Base-by-base conservation (phyloP, 2,113 vertebrate species). In the Hemichromis elongatus region DNA sequence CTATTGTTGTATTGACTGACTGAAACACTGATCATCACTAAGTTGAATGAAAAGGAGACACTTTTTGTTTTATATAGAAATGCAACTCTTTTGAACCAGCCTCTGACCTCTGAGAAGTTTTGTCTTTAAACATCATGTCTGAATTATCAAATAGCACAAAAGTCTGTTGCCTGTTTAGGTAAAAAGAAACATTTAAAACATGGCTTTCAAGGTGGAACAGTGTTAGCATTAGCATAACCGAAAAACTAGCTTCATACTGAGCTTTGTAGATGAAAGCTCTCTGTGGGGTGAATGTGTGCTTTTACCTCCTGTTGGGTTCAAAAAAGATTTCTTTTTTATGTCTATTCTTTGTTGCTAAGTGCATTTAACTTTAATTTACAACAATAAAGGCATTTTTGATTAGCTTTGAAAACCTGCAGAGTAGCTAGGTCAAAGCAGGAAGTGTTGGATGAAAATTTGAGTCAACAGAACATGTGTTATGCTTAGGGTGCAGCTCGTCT, bases 241-340 rank as follows among this genome's bases (percentile, higher is more conserved):
- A 68, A 42, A 24, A 68, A 68, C n/a, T 40, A 24, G 63, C n/a
- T 68, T 24, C n/a, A 42, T 68, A 9, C 0, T 24, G 35, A 37
- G 63, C 35, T 68, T 40, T 42, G 63, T 42, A 42, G 63, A 68
- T 40, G 7, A 68, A 68, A 68, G 35, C 37, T 7, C 35, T 68
- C 63, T 68, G 35, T 40, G 63, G 24, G 24, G 63, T 68, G n/a
- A 68, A 12, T 5, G 12, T 68, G 12, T 42, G 7, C 35, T 12
- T 42, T 42, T 24, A 21, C 35, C 63, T 68, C 63, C 63, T 68
- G 37, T 42, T 42, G 63, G 0, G 35, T 68, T 42, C n/a, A 40
- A 68, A 42, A 66, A 42, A 1, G 0, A 0, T 1, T 2, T 14
- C 21, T 28, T 35, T 35, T 35, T 3, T 11, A n/a, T 68, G 0